phyloP scores from a whole-genome alignment of 2,113 vertebrate species.

The Pontoporia blainvillei region DNA sequence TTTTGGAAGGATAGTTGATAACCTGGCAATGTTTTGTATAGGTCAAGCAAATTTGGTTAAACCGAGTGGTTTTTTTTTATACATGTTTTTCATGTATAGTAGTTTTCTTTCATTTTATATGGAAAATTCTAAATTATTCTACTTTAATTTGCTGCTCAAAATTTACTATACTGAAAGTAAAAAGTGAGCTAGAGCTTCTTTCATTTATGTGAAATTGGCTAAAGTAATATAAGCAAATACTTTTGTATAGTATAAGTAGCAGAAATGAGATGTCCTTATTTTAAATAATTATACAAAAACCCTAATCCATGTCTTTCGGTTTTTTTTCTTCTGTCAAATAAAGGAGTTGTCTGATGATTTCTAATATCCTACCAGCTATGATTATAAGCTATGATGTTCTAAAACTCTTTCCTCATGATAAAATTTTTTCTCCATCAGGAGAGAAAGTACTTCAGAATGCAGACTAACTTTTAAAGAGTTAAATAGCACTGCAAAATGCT shows the following conservation, averaged over 20 bases:
- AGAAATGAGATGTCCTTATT: background rate
- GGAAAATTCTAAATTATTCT: background rate
- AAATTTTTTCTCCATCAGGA: background rate
- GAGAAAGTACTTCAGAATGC: background rate
- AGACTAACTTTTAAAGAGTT: conserved; percentile 46
- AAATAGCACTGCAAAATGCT: background rate
- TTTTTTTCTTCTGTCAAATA: background rate
- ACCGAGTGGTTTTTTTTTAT: background rate
- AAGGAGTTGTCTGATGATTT: background rate
- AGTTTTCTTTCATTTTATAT: background rate
- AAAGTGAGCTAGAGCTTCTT: background rate
- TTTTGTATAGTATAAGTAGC: background rate
- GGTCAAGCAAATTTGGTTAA: background rate
- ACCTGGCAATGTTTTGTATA: background rate
- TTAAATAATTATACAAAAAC: background rate
- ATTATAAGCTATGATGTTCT: background rate
- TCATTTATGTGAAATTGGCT: background rate
- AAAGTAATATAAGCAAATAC: background rate
- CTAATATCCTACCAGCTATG: background rate
- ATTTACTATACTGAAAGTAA: background rate
- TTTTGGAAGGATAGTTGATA: background rate
- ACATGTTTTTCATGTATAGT: background rate
- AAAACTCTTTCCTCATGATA: background rate
- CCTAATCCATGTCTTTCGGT: background rate
- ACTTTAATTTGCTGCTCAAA: background rate